These are phyloP conservation scores for Sebastes paucispinis DNA, from an alignment of 2,797 vertebrate species.

Conservation along the genomic window DNA sequence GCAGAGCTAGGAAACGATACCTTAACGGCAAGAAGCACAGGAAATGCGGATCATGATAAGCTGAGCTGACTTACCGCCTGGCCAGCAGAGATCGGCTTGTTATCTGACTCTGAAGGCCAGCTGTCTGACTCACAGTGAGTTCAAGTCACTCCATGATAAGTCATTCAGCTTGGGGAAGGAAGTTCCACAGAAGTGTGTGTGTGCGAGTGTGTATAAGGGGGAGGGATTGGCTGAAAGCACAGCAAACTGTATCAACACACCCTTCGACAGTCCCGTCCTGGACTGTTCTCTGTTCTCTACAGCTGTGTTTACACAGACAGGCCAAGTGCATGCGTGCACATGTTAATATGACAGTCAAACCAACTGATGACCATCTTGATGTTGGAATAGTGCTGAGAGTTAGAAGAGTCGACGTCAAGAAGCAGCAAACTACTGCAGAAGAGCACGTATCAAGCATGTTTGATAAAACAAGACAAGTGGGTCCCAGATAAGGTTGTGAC, in stretches of 20 bases:
- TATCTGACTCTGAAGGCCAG: conserved; percentile 1
- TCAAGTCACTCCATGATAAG: conserved; percentile 34
- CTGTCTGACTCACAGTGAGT: conserved; percentile 30
- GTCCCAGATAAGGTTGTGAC: neutral
- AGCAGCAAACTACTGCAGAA: no score
- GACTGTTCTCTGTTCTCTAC: neutral
- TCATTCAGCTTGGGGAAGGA: conserved; percentile 34
- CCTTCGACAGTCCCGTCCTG: neutral
- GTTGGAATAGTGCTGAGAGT: neutral
- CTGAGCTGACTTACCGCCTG: conserved; percentile 31
- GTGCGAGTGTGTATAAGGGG: neutral
- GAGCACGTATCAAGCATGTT: neutral
- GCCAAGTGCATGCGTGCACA: neutral
- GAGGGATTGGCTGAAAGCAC: neutral
- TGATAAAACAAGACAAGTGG: neutral
- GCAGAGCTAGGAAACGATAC: neutral
- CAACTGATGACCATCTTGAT: neutral
- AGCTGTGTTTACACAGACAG: neutral
- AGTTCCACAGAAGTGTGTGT: conserved; percentile 1
- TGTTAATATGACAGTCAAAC: neutral
- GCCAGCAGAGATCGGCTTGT: neutral
- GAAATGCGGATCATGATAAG: neutral
- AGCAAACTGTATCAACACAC: neutral
- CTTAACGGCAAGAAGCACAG: neutral
- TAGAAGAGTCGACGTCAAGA: neutral